Evolutionary conservation across 2,888 invertebrate species (phyloP).

Genomic region (Zhuqinia jingwanae): DNA sequence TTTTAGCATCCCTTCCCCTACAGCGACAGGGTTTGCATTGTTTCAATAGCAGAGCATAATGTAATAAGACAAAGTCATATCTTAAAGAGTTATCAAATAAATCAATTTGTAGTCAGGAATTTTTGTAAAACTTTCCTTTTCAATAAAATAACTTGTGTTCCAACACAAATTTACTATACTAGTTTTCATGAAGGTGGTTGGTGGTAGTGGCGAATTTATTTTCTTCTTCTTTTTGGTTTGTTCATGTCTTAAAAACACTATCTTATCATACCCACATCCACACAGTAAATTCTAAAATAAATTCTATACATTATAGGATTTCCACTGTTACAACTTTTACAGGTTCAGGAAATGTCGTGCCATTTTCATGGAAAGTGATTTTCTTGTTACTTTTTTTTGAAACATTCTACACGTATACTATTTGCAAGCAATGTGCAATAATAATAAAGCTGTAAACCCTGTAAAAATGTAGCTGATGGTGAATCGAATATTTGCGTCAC

Average conservation of each 20-base stretch:
- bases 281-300: no score
- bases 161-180: slow-evolving; percentile 8
- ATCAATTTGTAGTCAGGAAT: slow-evolving; percentile 16
- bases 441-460: slow-evolving; percentile 12
- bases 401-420: slow-evolving; percentile 13
- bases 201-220: neutral
- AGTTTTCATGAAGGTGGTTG: neutral
- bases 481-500: no score
- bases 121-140: neutral
- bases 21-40: no score
- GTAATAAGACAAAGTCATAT: slow-evolving; percentile 3
- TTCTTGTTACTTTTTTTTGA: neutral
- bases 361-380: slow-evolving; percentile 34
- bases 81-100: slow-evolving; percentile 19
- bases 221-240: neutral
- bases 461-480: no score
- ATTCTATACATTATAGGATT: no score
- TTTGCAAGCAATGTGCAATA: neutral
- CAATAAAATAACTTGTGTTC: neutral
- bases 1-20: no score
- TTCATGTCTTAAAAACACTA: no score
- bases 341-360: slow-evolving; percentile 21
- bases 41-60: no score
- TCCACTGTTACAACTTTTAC: neutral
- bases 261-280: no score